A percentile compares a stretch with the other conserved stretches of the same genome.
Evolutionary conservation across 1,140 invertebrate species (phyloP).

Genomic region (Drosophila seguyi): DNA sequence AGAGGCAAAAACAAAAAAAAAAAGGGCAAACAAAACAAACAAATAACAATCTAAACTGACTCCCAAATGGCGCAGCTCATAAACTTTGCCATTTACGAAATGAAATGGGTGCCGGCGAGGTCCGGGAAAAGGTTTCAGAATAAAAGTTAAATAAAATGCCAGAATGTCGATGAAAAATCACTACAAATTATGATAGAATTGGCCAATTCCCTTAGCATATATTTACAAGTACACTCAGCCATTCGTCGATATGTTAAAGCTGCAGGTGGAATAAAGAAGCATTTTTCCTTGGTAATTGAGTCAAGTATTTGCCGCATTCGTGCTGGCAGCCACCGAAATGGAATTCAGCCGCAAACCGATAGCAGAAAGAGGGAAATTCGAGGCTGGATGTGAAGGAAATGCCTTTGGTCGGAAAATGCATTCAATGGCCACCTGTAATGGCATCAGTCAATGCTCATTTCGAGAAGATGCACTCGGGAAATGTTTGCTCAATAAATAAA

Average conservation of each 20-base stretch:
- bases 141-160: conserved; percentile 13
- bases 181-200: conserved; percentile 41
- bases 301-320: conserved; percentile 38
- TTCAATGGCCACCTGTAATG: conserved; percentile 51
- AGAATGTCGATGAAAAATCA: conserved; percentile 31
- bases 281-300: conserved; percentile 35
- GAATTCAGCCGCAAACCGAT: conserved; percentile 36
- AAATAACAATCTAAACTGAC: conserved; percentile 46
- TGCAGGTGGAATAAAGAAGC: conserved; percentile 5
- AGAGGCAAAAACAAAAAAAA: conserved; percentile 13
- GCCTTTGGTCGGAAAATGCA: conserved; percentile 39
- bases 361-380: conserved; percentile 19
- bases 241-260: conserved; percentile 14
- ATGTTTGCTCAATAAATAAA: neutral
- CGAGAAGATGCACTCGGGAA: conserved; percentile 19
- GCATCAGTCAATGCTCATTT: conserved; percentile 61
- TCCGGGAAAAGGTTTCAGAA: too few relatives aligned
- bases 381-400: conserved; percentile 24
- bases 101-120: conserved; percentile 18
- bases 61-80: conserved; percentile 61
- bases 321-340: conserved; percentile 23
- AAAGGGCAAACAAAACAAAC: conserved; percentile 52
- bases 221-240: conserved; percentile 36
- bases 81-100: conserved; percentile 65
- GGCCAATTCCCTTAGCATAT: conserved; percentile 22